A percentile compares a stretch with the other conserved stretches of the same genome.
Conservation (phyloP, 2,888 invertebrate genomes). For the Halocaridina rubra region DNA sequence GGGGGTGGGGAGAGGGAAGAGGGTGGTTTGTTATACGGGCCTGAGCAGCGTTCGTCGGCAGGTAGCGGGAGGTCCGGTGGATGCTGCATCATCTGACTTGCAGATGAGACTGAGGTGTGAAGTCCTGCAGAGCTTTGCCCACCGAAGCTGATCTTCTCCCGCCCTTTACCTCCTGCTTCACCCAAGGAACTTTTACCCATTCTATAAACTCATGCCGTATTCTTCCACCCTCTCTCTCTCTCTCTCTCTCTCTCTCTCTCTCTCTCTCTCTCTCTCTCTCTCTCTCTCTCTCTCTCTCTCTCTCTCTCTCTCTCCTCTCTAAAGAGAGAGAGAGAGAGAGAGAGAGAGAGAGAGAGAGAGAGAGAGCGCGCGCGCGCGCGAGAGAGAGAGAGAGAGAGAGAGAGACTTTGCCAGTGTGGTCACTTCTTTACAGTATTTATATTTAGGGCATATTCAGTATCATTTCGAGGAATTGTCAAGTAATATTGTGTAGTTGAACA, state of each 20-base stretch:
- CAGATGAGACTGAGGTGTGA: not conserved
- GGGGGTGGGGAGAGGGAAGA: no score
- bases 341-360: no score
- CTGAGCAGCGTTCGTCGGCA: not conserved
- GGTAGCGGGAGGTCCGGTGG: not conserved
- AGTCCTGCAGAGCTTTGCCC: not conserved
- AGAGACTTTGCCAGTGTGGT: no score
- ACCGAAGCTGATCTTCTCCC: not conserved
- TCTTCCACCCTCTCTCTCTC: not conserved
- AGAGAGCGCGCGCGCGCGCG: no score
- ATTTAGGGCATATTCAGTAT: no score
- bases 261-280: conserved; percentile 11
- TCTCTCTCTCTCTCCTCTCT: not conserved
- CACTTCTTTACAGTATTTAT: no score
- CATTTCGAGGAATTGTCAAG: no score
- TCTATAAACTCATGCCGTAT: not conserved
- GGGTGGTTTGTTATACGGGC: no score
- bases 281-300: not conserved
- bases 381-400: no score
- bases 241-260: not conserved
- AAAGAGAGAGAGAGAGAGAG: not conserved
- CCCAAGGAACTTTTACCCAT: not conserved
- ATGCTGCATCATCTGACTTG: not conserved
- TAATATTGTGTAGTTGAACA: no score
- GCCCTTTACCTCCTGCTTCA: not conserved